These are phyloP conservation scores for Drosophila lutescens DNA, from an alignment of 2,888 invertebrate genomes.

Conservation along the genomic window DNA sequence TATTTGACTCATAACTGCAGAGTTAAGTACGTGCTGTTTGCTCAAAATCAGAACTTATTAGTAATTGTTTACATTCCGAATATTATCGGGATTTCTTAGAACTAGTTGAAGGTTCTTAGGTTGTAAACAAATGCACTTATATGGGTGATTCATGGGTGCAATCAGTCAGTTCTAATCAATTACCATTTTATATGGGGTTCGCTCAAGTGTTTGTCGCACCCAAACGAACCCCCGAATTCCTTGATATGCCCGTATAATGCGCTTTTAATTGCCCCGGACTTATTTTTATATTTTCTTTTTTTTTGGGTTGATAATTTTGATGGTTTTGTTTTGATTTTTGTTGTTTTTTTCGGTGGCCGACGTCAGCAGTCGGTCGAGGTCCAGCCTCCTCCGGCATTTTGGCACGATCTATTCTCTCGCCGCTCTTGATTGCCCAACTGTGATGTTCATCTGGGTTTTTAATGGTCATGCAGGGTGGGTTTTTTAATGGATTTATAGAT, in stretches of 20 bases:
- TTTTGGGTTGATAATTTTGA: conserved; percentile 22
- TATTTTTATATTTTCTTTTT: conserved; percentile 5
- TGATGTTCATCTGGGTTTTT: neutral
- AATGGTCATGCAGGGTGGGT: neutral
- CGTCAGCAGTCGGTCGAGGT: conserved; percentile 24
- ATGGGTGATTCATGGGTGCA: neutral
- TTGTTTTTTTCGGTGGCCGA: conserved; percentile 12
- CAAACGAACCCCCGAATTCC: conserved; percentile 3
- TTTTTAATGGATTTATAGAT: too few relatives aligned
- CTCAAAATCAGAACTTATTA: neutral
- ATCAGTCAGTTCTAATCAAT: conserved; percentile 12
- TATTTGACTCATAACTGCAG: neutral
- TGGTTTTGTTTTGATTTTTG: conserved; percentile 31
- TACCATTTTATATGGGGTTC: neutral
- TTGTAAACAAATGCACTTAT: conserved; percentile 1
- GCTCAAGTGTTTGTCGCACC: conserved; percentile 2
- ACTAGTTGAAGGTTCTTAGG: neutral
- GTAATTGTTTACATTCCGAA: neutral
- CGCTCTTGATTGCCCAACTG: neutral
- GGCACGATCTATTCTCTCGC: neutral
- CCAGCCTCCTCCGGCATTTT: conserved; percentile 27
- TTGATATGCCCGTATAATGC: conserved; percentile 16
- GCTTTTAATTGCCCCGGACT: conserved; percentile 20
- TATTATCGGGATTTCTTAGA: neutral
- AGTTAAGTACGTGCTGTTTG: neutral